Percentiles rank a stretch among this genome's conserved stretches.
Conservation (phyloP, 2,113 vertebrate genomes). For the Enhydra lutris region DNA sequence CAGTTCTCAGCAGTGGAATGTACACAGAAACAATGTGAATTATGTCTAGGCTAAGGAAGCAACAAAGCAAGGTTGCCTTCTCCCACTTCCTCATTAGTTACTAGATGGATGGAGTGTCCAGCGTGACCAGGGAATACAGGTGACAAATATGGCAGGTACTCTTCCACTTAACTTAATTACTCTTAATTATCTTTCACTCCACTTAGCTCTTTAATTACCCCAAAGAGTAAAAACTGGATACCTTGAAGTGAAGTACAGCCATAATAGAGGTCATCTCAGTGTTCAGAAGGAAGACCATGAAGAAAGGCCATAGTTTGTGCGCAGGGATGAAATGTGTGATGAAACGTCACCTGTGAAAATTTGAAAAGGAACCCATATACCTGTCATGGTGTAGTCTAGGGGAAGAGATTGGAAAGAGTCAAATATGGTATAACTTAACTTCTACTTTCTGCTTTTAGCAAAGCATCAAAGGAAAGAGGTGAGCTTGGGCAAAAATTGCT, state of each 20-base stretch:
- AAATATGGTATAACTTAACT: not conserved
- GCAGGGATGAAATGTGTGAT: not conserved
- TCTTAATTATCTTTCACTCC: not conserved
- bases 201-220: not conserved
- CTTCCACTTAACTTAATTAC: not conserved
- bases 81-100: not conserved
- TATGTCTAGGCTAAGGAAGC: not conserved
- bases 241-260: not conserved
- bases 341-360: not conserved
- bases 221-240: not conserved
- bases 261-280: no score
- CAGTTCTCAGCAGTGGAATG: not conserved
- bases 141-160: not conserved
- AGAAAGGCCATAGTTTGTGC: not conserved
- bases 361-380: not conserved
- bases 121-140: not conserved
- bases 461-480: not conserved
- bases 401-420: not conserved
- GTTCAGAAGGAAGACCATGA: not conserved
- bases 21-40: not conserved
- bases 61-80: not conserved
- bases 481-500: not conserved
- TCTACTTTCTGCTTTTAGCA: not conserved
- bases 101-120: not conserved
- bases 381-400: not conserved